Conservation (phyloP, 2,797 vertebrate species). For the Periparus ater region DNA sequence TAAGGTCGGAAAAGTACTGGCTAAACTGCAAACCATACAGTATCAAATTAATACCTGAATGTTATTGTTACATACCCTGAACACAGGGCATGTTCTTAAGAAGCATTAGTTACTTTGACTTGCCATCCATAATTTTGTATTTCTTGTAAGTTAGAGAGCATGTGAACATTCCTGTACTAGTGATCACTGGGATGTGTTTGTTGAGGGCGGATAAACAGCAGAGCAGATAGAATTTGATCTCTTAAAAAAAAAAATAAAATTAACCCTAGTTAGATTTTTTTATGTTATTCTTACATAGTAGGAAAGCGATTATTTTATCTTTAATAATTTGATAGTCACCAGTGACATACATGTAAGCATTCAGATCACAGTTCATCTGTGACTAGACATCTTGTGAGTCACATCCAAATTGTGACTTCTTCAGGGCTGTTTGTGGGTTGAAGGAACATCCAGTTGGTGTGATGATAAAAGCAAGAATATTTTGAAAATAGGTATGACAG, state of each 20-base stretch:
- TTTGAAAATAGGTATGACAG: neutral
- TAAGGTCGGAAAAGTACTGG: neutral
- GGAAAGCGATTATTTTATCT: neutral
- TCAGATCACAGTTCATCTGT: neutral
- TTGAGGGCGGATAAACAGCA: neutral
- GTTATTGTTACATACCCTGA: neutral
- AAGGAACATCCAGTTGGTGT: neutral
- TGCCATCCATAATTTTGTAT: neutral
- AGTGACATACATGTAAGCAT: neutral
- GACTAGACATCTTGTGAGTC: neutral
- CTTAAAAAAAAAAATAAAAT: neutral
- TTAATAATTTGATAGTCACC: neutral
- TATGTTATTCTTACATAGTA: neutral
- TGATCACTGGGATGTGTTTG: neutral
- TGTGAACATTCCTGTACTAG: neutral
- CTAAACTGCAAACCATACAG: neutral
- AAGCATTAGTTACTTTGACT: neutral
- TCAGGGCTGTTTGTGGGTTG: neutral
- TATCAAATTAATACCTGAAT: neutral
- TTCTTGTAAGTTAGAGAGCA: neutral
- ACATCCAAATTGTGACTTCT: neutral
- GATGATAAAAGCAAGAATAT: neutral
- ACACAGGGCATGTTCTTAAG: neutral
- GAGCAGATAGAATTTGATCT: neutral
- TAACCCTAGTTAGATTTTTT: neutral